Conservation (phyloP, 2,888 invertebrate species). For the Thymelicus sylvestris region DNA sequence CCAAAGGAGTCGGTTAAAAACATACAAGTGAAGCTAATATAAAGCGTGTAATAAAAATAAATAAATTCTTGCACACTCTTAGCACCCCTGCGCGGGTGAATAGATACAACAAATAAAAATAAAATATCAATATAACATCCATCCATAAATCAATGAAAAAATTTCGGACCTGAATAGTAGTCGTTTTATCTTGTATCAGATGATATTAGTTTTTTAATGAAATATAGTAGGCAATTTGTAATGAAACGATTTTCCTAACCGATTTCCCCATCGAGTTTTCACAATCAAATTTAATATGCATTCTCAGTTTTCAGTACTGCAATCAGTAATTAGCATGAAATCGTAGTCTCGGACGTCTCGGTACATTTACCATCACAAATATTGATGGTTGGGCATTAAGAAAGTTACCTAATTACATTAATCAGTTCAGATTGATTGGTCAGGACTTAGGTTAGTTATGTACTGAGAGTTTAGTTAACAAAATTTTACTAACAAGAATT, state of each 20-base stretch:
- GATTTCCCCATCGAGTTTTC: background rate
- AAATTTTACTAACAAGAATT: too few species aligned
- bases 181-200: too few species aligned
- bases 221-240: background rate
- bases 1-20: too few species aligned
- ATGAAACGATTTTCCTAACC: background rate
- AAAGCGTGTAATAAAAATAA: too few species aligned
- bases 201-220: too few species aligned
- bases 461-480: background rate
- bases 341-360: slow-evolving; percentile 10
- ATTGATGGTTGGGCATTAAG: background rate
- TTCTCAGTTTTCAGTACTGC: slow-evolving; percentile 2
- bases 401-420: background rate
- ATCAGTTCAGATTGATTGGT: background rate
- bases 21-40: too few species aligned
- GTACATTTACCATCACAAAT: slow-evolving; percentile 10
- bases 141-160: too few species aligned
- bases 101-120: too few species aligned
- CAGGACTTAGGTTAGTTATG: background rate
- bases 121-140: too few species aligned
- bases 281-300: slow-evolving; percentile 19
- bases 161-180: too few species aligned
- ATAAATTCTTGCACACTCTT: too few species aligned
- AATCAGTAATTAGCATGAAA: slow-evolving; percentile 24
- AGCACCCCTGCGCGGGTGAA: too few species aligned